Base-by-base conservation (phyloP, 2,888 invertebrate species). In the Epinotia ramella region DNA sequence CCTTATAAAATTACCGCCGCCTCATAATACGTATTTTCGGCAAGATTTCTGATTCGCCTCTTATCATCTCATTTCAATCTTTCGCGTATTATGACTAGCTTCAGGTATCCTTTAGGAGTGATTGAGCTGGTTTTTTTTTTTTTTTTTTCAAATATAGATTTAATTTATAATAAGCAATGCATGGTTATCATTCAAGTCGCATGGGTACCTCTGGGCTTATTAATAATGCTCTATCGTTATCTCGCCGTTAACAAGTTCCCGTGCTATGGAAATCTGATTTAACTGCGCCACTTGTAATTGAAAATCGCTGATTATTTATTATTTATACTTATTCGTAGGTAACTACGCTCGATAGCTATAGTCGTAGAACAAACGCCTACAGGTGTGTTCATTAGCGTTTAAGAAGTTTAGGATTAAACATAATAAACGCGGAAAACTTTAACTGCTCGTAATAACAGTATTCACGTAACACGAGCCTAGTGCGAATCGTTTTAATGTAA, bases 11-110 rank as follows among this genome's bases (percentile, higher is more conserved):
- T 93, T 90, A 93, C 93, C 92, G 78, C 78, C 78, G 91, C 87
- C 84, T 88, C 83, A 86, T 93, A 93, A 92, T 91, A 86, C 87
- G 88, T 88, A 91, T 92, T 93, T 94, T 94, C 87, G 93, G 92
- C 89, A 89, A 93, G 91, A 92, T 93, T 92, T 90, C 91, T 87
- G 91, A 93, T 93, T 92, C 86, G 84, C 79, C 81, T 82, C 82
- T 91, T 93, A 94, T 94, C 94, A 88, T 85, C 89, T 91, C 90
- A 91, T 92, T 93, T 92, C 89, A 91, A 94, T 94, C 93, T 93
- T 88, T 85, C 87, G 89, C 90, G 88, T 91, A 88, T 93, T 93
- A 92, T 91, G 90, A 91, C 85, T 88, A 87, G 89, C 86, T 87
- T 86, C 85, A 84, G 84, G 87, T 86, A 84, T 75, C 65, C 84